These are phyloP conservation scores for Galagoides demidoff DNA, from an alignment of 2,797 vertebrate genomes.

Conservation along the genomic window DNA sequence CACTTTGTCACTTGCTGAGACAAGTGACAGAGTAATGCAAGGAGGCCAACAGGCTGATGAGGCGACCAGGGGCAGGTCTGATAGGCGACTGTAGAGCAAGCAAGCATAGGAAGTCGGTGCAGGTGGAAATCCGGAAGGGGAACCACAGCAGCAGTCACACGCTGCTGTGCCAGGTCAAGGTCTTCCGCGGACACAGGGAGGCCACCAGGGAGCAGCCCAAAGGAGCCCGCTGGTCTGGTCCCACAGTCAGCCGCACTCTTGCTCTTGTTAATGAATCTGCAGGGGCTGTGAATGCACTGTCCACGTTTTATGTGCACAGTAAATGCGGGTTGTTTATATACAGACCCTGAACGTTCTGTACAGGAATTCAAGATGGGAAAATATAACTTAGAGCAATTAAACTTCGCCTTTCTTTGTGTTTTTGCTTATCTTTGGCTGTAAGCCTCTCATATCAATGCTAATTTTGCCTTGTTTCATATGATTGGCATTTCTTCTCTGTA, in stretches of 20 bases:
- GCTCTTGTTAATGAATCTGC: background rate
- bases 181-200: too few species aligned
- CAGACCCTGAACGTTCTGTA: slow-evolving; percentile 13
- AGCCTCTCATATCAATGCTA: slow-evolving; percentile 55
- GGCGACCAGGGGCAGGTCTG: too few species aligned
- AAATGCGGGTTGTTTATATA: slow-evolving; percentile 11
- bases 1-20: background rate
- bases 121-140: too few species aligned
- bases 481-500: slow-evolving; percentile 60
- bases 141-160: too few species aligned
- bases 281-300: background rate
- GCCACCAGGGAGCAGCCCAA: too few species aligned
- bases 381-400: slow-evolving; percentile 49
- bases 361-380: slow-evolving; percentile 17
- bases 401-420: slow-evolving; percentile 2
- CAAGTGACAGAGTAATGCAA: too few species aligned
- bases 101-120: too few species aligned
- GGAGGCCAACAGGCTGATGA: too few species aligned
- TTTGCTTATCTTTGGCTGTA: slow-evolving; percentile 44
- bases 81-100: too few species aligned
- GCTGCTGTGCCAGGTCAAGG: too few species aligned
- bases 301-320: background rate
- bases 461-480: slow-evolving; percentile 55
- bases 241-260: too few species aligned
- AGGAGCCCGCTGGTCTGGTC: too few species aligned